Evolutionary conservation across 2,797 vertebrate genomes (phyloP).

Genomic region (Triplophysa bombifrons): DNA sequence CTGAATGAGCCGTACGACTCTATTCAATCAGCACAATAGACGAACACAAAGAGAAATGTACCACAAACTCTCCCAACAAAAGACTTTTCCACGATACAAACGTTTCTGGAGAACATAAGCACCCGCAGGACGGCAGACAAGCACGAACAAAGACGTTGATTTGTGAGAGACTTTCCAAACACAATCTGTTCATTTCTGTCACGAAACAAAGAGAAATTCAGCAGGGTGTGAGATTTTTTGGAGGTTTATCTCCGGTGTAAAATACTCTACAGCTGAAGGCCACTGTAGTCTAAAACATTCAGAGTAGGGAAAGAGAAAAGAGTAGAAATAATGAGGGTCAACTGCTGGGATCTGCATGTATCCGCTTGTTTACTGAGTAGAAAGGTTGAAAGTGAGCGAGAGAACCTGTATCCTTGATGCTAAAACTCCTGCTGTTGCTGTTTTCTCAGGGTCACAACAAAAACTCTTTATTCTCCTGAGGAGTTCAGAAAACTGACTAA

Average conservation of each 20-base stretch:
- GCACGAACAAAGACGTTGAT: conserved; percentile 29
- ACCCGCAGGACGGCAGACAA: conserved; percentile 8
- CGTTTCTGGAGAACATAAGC: background rate
- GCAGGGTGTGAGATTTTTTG: conserved; percentile 4
- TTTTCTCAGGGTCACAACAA: background rate
- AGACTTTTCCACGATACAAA: background rate
- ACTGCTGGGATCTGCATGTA: conserved; percentile 2
- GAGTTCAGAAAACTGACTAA: background rate
- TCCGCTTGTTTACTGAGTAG: background rate
- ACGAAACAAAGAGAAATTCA: conserved; percentile 28
- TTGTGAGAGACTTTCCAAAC: conserved; percentile 18
- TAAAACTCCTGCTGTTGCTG: background rate
- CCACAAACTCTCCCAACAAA: conserved; percentile 15
- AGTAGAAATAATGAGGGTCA: conserved; percentile 25
- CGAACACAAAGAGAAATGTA: background rate
- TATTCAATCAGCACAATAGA: conserved; percentile 28
- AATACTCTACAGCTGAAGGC: conserved; percentile 3
- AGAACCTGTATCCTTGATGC: background rate
- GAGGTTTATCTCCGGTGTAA: conserved; percentile 9
- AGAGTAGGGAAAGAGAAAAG: background rate
- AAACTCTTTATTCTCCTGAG: background rate
- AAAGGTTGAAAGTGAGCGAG: background rate
- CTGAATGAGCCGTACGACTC: background rate
- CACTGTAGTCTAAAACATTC: conserved; percentile 10
- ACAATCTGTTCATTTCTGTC: conserved; percentile 31